Percentiles rank a stretch among this genome's conserved stretches.
phyloP scores from a whole-genome alignment of 2,113 vertebrate species.

The Pongo abelii region DNA sequence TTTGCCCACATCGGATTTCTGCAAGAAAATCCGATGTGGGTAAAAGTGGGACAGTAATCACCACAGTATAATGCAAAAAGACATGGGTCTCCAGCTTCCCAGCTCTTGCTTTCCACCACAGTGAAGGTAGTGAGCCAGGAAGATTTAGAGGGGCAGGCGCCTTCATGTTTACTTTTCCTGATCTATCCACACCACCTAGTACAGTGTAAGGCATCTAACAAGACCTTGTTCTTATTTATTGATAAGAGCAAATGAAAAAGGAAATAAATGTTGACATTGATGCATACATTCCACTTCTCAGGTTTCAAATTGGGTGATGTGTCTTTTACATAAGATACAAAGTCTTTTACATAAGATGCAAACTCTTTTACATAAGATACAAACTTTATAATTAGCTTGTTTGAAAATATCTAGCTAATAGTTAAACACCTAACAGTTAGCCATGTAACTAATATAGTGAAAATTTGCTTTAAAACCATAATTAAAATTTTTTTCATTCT shows the following conservation, averaged over 20 bases:
- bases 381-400: background rate
- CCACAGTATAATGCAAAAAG: background rate
- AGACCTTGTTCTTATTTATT: background rate
- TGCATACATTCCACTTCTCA: background rate
- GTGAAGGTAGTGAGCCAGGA: background rate
- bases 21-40: rapidly evolving
- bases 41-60: background rate
- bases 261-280: background rate
- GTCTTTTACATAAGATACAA: background rate
- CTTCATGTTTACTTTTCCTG: background rate
- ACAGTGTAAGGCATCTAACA: background rate
- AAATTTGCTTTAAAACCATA: background rate
- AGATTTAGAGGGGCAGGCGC: background rate
- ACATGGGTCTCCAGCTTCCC: rapidly evolving
- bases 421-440: background rate
- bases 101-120: background rate
- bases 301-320: background rate
- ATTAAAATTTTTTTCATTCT: background rate
- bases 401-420: background rate
- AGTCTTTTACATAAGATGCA: background rate
- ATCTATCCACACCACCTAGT: background rate
- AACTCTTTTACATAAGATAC: background rate
- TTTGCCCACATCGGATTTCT: background rate
- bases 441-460: background rate
- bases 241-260: background rate